Conservation (phyloP, 2,113 vertebrate species). For the Burhinus oedicnemus region DNA sequence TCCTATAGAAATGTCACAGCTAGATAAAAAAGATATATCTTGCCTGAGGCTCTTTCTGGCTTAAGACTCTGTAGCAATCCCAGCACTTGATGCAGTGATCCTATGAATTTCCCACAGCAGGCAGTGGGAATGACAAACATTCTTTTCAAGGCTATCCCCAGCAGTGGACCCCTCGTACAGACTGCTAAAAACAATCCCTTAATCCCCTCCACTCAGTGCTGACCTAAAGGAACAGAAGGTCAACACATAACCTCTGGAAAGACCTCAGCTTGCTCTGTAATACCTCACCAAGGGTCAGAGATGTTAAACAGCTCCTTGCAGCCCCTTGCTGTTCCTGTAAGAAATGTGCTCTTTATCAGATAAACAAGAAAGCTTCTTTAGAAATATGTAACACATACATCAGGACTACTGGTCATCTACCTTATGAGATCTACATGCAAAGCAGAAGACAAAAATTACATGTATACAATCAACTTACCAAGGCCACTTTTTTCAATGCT, state of each 20-base stretch:
- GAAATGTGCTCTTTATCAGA: neutral
- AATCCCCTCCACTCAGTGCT: constrained; percentile 25
- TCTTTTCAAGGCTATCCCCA: neutral
- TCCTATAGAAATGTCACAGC: neutral
- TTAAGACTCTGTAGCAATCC: neutral
- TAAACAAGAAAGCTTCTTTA: neutral
- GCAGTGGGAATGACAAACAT: neutral
- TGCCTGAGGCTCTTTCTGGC: neutral
- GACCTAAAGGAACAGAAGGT: neutral
- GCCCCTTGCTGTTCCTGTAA: neutral
- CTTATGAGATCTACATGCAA: neutral
- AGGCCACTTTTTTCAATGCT: neutral
- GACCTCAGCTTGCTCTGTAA: constrained; percentile 1
- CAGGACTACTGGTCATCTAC: neutral
- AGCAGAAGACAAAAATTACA: neutral
- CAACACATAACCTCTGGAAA: constrained; percentile 13
- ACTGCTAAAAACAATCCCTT: constrained; percentile 41
- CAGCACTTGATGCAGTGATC: neutral
- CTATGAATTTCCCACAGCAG: neutral
- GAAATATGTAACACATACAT: neutral
- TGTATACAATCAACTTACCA: neutral
- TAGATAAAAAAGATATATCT: neutral
- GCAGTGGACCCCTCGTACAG: neutral
- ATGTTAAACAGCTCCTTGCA: neutral
- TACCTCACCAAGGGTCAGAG: neutral